Conservation (phyloP, 2,113 vertebrate species). For the Orthonyx spaldingii region DNA sequence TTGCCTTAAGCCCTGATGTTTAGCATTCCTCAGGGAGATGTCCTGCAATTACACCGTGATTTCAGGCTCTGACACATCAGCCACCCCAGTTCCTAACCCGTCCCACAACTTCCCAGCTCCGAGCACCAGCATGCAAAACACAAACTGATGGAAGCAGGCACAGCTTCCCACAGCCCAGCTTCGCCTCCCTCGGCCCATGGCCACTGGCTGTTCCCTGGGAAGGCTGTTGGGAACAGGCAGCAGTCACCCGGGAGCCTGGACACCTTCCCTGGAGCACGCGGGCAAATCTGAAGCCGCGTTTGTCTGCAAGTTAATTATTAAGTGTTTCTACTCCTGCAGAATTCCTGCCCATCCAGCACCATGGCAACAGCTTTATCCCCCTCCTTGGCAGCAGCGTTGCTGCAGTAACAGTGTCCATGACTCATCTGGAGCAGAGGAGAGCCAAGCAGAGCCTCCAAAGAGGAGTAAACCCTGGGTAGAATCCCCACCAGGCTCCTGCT, state of each 20-base stretch:
- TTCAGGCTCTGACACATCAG: neutral
- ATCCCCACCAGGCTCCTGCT: neutral
- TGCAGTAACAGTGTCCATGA: conserved; percentile 62
- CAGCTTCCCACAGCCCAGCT: neutral
- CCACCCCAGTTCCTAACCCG: neutral
- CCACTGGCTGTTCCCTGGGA: neutral
- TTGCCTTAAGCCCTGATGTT: neutral
- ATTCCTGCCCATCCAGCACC: conserved; percentile 61
- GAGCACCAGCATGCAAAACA: neutral
- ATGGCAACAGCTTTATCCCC: conserved; percentile 64
- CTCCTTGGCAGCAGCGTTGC: conserved; percentile 59
- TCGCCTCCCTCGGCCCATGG: neutral
- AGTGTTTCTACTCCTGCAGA: conserved; percentile 52
- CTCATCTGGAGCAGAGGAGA: conserved; percentile 44
- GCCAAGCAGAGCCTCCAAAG: neutral
- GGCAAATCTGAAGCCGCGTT: neutral
- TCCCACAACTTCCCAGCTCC: neutral
- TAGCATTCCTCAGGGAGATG: neutral
- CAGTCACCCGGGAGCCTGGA: neutral
- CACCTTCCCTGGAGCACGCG: conserved; percentile 7
- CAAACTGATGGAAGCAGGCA: neutral
- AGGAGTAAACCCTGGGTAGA: neutral
- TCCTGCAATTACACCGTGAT: neutral
- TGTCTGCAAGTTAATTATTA: conserved; percentile 66
- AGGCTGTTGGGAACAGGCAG: neutral